Evolutionary conservation across 1,140 invertebrate species (phyloP).

Genomic region (Caenorhabditis latens): DNA sequence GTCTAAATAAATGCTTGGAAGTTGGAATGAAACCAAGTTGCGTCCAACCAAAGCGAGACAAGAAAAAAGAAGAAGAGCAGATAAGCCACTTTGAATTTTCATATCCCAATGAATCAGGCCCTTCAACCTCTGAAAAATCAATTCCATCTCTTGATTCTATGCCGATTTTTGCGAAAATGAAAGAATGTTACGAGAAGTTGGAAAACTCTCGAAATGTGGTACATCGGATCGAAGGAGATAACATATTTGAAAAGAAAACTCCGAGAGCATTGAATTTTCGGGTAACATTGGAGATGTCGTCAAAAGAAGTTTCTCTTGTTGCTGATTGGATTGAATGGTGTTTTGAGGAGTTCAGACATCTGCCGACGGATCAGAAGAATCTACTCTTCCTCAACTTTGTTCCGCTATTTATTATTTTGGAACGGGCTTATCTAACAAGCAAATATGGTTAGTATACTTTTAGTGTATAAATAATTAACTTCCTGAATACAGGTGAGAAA

Average conservation of each 20-base stretch:
- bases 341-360: conserved; percentile 5
- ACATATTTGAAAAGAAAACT: conserved; percentile 46
- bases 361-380: conserved; percentile 41
- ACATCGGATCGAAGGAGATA: conserved; percentile 42
- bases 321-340: conserved; percentile 48
- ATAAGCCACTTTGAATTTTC: background rate
- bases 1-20: conserved; percentile 97
- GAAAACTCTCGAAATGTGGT: conserved; percentile 57
- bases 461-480: no score
- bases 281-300: background rate
- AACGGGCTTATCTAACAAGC: conserved; percentile 5
- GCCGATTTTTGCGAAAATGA: conserved; percentile 32
- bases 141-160: background rate
- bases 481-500: conserved; percentile 8
- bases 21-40: conserved; percentile 82
- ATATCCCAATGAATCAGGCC: background rate
- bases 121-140: background rate
- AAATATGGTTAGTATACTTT: background rate
- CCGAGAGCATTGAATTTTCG: background rate
- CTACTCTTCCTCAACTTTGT: conserved; percentile 42
- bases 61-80: background rate
- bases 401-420: conserved; percentile 25
- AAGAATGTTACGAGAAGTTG: conserved; percentile 11
- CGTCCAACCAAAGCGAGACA: background rate
- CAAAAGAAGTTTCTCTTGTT: conserved; percentile 20